phyloP scores from a whole-genome alignment of 1,140 invertebrate species.

The Achatina immaculata region DNA sequence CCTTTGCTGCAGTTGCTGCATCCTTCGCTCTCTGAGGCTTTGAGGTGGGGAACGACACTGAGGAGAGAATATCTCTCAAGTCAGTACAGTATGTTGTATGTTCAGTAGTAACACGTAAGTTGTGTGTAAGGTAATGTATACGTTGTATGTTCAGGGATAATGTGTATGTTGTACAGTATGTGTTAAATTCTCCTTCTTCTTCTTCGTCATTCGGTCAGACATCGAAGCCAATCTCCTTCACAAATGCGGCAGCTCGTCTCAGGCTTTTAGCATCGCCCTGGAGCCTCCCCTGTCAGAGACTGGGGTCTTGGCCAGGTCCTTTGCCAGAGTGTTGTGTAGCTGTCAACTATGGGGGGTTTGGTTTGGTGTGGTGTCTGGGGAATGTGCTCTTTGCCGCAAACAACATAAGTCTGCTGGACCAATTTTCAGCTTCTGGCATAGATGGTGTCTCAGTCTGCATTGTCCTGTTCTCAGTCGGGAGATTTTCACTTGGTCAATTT shows the following conservation, averaged over 20 bases:
- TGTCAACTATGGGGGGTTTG: not conserved
- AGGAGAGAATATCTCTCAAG: not conserved
- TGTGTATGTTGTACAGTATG: not conserved
- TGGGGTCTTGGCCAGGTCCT: not conserved
- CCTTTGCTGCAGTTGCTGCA: slow-evolving; percentile 35
- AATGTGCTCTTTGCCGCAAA: no score
- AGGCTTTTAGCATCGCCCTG: no score
- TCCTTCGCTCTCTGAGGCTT: slow-evolving; percentile 22
- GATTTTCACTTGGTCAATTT: no score
- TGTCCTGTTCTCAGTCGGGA: no score
- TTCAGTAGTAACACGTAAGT: not conserved
- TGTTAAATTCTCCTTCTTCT: not conserved
- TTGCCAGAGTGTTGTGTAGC: not conserved
- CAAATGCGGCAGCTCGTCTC: no score
- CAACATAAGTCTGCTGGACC: no score
- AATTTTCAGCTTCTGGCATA: no score
- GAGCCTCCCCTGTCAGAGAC: no score
- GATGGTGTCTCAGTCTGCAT: no score
- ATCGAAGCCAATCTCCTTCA: no score
- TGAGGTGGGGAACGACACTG: slow-evolving; percentile 33
- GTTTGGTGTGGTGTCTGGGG: not conserved
- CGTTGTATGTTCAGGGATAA: not conserved
- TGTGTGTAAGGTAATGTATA: not conserved
- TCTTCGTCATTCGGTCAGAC: no score
- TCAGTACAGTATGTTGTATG: not conserved